Evolutionary conservation across 1,140 invertebrate genomes (phyloP), one percentile per base, ranked within the genome.

Genomic region (Ephestia elutella): DNA sequence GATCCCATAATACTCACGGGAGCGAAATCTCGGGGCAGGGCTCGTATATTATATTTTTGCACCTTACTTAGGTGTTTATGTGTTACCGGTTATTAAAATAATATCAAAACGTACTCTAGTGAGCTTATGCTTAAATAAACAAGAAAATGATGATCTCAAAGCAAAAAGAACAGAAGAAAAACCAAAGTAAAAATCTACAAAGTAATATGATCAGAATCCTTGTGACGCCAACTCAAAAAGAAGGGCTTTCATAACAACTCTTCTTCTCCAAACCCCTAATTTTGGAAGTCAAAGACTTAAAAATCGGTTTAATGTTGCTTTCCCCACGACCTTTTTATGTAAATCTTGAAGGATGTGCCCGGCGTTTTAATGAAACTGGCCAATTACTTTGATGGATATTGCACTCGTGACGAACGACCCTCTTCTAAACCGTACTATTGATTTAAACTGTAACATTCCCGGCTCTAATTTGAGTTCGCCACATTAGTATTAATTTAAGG

Each of bases 351-450:
- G 62, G 75, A 84, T 80, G 81, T 82, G 81, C 74, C 68, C 66
- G 71, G 78, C 72, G 73, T 82, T 74, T 73, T 79, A 82, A 84
- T 80, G 81, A 78, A 74, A 84, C 71, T 74, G 68, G 65, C 73
- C 77, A 76, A 80, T 84, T 80, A 75, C 78, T 78, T 79, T 82
- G 79, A 84, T 84, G 74, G 73, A 82, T 76, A 73, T 67, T 71
- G 72, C 73, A 78, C 57, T 68, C 75, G 79, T 75, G 70, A 70
- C 64, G 68, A 73, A 69, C 65, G 64, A 65, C 70, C 57, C 59
- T 62, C 38, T 49, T 18, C 54, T 38, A 49, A 32, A 11, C 9
- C 50, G 13, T 30, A 60, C 70, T 44, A 75, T 74, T 75, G 71
- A 78, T 78, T 75, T 71, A 60, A 71, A 73, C 64, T 72, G 28